A percentile compares a stretch with the other conserved stretches of the same genome.
Evolutionary conservation across 1,140 invertebrate species (phyloP).

Genomic region (Megalonaias nervosa): DNA sequence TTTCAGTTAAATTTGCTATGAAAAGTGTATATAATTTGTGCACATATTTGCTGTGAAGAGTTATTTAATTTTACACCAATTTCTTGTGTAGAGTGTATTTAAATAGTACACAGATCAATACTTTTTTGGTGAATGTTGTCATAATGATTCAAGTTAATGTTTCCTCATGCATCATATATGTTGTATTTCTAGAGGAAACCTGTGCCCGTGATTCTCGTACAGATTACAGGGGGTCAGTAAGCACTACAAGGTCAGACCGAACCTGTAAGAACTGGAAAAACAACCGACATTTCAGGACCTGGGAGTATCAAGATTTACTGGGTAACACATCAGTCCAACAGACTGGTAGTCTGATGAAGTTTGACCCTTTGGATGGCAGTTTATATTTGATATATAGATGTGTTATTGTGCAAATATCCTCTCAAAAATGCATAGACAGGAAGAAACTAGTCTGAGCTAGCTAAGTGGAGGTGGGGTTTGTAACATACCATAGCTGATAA

Average conservation of each 20-base stretch:
- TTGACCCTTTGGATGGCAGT: no score
- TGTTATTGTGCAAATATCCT: no score
- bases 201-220: constrained; percentile 90
- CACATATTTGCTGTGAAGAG: no score
- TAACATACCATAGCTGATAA: no score
- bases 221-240: constrained; percentile 81
- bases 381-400: no score
- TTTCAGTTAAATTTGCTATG: neutral
- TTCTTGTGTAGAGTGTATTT: no score
- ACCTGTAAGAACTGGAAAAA: constrained; percentile 87
- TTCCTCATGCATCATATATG: neutral
- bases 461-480: no score
- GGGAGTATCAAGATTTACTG: constrained; percentile 5
- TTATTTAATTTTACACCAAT: no score
- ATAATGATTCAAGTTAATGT: neutral
- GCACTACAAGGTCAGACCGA: constrained; percentile 80
- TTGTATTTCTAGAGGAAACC: constrained; percentile 73
- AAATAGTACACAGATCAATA: no score
- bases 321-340: neutral
- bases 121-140: neutral
- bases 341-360: no score
- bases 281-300: constrained; percentile 35
- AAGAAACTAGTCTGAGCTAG: no score
- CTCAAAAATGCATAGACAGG: no score
- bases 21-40: neutral